Conservation (phyloP, 1,140 invertebrate genomes). For the Dolichoris vasculosae region DNA sequence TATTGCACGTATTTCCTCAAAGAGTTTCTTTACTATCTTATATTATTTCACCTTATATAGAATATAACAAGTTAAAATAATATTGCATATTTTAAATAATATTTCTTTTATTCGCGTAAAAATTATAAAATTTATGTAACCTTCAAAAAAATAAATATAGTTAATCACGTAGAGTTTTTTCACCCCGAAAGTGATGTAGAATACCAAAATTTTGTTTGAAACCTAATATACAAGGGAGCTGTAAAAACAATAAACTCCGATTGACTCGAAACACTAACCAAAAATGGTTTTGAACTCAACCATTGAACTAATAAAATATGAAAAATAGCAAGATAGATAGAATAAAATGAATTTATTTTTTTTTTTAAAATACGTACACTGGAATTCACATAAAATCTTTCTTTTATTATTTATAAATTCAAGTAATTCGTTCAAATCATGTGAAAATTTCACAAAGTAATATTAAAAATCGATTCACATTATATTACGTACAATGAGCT, state of each 20-base stretch:
- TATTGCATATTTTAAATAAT: slow-evolving; percentile 8
- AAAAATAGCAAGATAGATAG: too few species aligned
- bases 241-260: background rate
- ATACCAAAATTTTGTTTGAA: background rate
- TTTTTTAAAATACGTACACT: background rate
- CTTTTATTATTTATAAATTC: background rate
- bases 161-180: background rate
- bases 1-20: slow-evolving; percentile 21
- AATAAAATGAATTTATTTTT: background rate
- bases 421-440: background rate
- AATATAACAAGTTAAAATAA: background rate
- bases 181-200: background rate
- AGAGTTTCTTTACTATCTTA: background rate
- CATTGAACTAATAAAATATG: background rate
- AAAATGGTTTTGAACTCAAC: background rate
- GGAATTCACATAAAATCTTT: background rate
- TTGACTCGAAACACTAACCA: background rate
- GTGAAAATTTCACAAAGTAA: too few species aligned
- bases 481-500: background rate
- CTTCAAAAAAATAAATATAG: background rate
- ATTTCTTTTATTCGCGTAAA: background rate
- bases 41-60: background rate
- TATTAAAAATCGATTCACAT: too few species aligned
- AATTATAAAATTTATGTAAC: background rate
- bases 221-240: background rate